Conservation (phyloP, 37 sponge, comb jelly and placozoan species). For the Eunapius fragilis region DNA sequence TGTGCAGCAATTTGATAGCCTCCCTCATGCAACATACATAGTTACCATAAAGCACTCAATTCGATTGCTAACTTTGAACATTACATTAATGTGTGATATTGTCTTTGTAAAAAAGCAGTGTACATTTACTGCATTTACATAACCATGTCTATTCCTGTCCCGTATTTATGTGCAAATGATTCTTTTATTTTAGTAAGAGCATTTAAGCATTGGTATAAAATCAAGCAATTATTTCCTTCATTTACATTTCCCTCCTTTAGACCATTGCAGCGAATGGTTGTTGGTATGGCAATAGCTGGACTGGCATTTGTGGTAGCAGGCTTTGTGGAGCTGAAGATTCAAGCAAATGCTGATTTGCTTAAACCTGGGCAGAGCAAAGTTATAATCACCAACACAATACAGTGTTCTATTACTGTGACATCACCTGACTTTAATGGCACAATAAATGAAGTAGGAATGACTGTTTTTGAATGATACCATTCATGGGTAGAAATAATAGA, state of each 20-base stretch:
- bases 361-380: constrained; percentile 34
- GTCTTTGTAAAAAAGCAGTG: too few relatives aligned
- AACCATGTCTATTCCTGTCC: too few relatives aligned
- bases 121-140: too few relatives aligned
- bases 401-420: neutral
- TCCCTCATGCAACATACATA: too few relatives aligned
- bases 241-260: constrained; percentile 25
- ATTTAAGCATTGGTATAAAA: neutral
- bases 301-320: constrained; percentile 91
- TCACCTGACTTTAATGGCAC: neutral
- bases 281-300: constrained; percentile 86
- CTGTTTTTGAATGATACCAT: too few relatives aligned
- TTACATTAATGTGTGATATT: too few relatives aligned
- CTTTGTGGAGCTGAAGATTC: constrained; percentile 73
- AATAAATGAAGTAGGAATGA: neutral
- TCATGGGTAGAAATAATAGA: too few relatives aligned
- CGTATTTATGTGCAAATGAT: too few relatives aligned
- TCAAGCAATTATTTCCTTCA: neutral
- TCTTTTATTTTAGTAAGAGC: neutral
- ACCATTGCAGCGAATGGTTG: constrained; percentile 91
- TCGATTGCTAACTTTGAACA: too few relatives aligned
- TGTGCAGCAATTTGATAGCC: too few relatives aligned
- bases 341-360: constrained; percentile 1
- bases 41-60: too few relatives aligned
- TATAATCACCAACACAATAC: neutral